Percentiles rank a stretch among this genome's conserved stretches.
Evolutionary conservation across 2,797 vertebrate genomes (phyloP).

Genomic region (Phoxinus dragarum): DNA sequence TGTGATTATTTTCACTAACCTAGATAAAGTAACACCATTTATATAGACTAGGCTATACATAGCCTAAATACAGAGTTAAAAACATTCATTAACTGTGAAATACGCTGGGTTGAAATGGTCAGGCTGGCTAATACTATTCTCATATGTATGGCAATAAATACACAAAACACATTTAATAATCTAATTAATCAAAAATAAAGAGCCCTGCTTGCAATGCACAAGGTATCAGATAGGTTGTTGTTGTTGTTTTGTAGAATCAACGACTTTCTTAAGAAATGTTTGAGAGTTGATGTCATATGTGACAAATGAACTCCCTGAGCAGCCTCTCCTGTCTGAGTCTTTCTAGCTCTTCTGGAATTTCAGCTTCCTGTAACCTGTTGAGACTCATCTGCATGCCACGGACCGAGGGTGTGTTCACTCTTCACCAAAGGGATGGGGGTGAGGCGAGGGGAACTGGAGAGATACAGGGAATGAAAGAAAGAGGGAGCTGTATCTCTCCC

Average conservation of each 20-base stretch:
- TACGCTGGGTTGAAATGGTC: neutral
- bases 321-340: slow-evolving; percentile 46
- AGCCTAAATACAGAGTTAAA: neutral
- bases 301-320: slow-evolving; percentile 26
- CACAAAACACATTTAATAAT: neutral
- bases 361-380: slow-evolving; percentile 70
- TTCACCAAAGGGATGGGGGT: slow-evolving; percentile 54
- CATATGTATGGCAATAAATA: neutral
- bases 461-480: slow-evolving; percentile 59
- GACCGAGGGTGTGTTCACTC: slow-evolving; percentile 61
- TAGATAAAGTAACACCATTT: neutral
- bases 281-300: slow-evolving; percentile 21
- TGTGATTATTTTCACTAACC: neutral
- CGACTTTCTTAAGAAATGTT: slow-evolving; percentile 24
- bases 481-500: slow-evolving; percentile 64
- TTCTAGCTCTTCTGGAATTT: slow-evolving; percentile 64
- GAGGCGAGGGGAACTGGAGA: slow-evolving; percentile 53
- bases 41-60: neutral
- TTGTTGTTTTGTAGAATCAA: neutral
- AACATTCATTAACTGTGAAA: neutral
- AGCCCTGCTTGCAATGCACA: neutral
- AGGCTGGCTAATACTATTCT: neutral
- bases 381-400: slow-evolving; percentile 69
- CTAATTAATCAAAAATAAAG: slow-evolving; percentile 2
- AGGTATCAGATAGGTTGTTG: too few relatives aligned